Percentiles rank a stretch among this genome's conserved stretches.
phyloP scores from a whole-genome alignment of 2,797 vertebrate genomes.

The Petrocephalus sullivani region DNA sequence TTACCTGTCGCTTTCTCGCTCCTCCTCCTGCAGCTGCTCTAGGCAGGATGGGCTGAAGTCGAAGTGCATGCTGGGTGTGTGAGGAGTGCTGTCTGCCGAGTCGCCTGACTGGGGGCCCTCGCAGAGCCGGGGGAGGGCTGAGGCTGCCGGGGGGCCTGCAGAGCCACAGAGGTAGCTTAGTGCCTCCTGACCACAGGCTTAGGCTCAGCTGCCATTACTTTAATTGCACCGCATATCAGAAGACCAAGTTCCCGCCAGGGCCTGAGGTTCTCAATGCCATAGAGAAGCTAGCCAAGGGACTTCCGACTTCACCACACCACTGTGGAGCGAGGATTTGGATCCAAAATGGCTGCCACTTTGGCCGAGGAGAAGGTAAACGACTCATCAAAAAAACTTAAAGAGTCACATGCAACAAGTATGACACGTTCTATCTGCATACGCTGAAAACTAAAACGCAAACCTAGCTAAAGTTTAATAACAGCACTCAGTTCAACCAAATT shows the following conservation, averaged over 20 bases:
- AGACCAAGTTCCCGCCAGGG: background rate
- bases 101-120: slow-evolving; percentile 69
- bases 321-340: background rate
- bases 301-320: background rate
- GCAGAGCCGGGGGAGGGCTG: slow-evolving; percentile 62
- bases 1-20: slow-evolving; percentile 84
- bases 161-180: background rate
- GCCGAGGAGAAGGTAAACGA: background rate
- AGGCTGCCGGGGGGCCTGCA: slow-evolving; percentile 55
- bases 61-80: slow-evolving; percentile 67
- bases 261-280: background rate
- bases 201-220: background rate
- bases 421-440: background rate
- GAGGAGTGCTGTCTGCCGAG: slow-evolving; percentile 65
- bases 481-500: background rate
- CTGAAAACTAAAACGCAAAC: background rate
- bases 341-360: background rate
- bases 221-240: background rate
- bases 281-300: background rate
- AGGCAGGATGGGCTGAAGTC: slow-evolving; percentile 71
- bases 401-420: background rate
- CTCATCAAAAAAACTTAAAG: background rate
- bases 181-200: background rate
- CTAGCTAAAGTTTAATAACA: background rate
- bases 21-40: slow-evolving; percentile 87